These are phyloP conservation scores for Tenualosa thibaudeaui DNA, from an alignment of 2,797 vertebrate genomes.

Conservation along the genomic window DNA sequence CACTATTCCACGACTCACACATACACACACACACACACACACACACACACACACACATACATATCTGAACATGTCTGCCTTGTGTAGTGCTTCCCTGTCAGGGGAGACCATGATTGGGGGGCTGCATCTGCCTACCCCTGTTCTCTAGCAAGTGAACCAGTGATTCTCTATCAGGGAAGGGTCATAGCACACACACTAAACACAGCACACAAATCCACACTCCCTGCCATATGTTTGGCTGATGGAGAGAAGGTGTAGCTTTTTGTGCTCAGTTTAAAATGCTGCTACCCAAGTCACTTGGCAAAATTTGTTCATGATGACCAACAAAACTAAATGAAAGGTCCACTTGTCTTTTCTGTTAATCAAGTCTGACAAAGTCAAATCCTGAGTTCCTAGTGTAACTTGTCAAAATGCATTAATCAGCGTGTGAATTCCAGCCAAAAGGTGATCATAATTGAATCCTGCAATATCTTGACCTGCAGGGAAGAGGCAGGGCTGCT, in stretches of 20 bases:
- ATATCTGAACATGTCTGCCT: background rate
- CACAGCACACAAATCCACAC: background rate
- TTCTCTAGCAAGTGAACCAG: background rate
- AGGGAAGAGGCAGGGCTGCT: background rate
- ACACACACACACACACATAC: too few relatives aligned
- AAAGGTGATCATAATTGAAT: background rate
- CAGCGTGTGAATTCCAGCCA: background rate
- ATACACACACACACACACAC: too few relatives aligned
- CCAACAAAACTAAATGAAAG: background rate
- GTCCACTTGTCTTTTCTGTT: background rate
- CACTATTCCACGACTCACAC: too few relatives aligned
- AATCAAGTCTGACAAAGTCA: background rate
- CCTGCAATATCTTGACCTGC: slow-evolving; percentile 5
- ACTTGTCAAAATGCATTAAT: background rate
- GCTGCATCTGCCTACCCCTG: background rate
- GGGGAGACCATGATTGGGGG: too few relatives aligned
- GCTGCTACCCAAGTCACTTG: background rate
- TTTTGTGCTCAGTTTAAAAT: background rate
- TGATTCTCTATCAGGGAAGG: background rate
- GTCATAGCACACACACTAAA: background rate
- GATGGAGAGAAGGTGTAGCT: background rate
- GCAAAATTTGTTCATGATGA: background rate
- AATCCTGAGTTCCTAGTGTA: background rate
- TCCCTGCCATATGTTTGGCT: background rate
- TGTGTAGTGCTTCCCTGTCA: too few relatives aligned